A percentile compares a stretch with the other conserved stretches of the same genome.
phyloP scores from a whole-genome alignment of 2,113 vertebrate genomes.

The Cercopithecus mona region DNA sequence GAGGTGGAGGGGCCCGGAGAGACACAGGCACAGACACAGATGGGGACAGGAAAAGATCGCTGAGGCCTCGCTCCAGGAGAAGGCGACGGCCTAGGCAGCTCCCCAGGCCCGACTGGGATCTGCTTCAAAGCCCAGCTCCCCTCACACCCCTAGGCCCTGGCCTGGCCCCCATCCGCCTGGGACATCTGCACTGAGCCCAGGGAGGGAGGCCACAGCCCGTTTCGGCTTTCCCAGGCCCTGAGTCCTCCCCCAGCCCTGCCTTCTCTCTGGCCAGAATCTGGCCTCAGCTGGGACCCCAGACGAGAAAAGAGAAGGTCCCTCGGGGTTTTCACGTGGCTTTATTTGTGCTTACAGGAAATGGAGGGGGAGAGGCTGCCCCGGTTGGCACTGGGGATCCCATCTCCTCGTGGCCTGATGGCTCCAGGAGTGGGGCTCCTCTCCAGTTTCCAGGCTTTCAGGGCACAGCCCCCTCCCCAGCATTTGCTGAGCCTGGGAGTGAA shows the following conservation, averaged over 20 bases:
- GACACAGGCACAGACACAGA: conserved; percentile 61
- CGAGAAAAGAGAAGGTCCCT: not conserved
- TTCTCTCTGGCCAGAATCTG: not conserved
- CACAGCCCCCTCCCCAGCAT: not conserved
- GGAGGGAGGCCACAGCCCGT: not conserved
- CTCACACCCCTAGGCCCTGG: not conserved
- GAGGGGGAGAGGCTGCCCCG: rapidly evolving
- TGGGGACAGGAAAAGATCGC: conserved; percentile 63
- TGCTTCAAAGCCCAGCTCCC: not conserved
- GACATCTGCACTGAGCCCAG: not conserved
- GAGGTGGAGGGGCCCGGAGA: conserved; percentile 22
- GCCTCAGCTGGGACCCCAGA: not conserved
- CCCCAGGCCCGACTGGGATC: not conserved
- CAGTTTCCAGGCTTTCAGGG: not conserved
- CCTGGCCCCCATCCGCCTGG: not conserved
- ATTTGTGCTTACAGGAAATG: rapidly evolving
- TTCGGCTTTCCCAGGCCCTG: not conserved
- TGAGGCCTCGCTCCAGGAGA: conserved; percentile 56
- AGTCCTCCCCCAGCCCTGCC: not conserved
- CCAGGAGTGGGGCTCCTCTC: not conserved
- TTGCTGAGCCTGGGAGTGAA: conserved; percentile 57
- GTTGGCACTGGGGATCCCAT: not conserved
- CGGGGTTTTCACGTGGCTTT: rapidly evolving
- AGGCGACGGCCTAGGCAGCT: not conserved
- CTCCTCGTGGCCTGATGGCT: not conserved